phyloP scores from a whole-genome alignment of 2,113 vertebrate genomes.

The Pterocles gutturalis region DNA sequence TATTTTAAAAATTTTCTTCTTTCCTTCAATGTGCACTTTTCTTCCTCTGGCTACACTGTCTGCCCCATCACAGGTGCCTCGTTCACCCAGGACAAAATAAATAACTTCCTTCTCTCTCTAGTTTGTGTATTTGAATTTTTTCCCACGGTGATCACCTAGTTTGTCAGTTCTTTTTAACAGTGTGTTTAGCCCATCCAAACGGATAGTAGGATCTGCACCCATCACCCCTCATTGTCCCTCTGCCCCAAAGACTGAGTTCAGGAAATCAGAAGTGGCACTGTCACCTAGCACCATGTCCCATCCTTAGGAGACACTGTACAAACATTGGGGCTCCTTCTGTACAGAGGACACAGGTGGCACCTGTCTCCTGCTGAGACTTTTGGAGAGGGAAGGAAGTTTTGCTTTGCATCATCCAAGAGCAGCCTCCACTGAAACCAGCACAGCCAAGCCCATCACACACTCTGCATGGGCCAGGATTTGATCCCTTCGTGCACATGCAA shows the following conservation, averaged over 20 bases:
- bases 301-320: background rate
- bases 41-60: background rate
- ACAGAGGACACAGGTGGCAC: background rate
- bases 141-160: background rate
- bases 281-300: background rate
- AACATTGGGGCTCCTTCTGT: background rate
- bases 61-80: background rate
- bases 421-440: background rate
- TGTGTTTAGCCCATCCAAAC: background rate
- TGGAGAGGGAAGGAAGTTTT: background rate
- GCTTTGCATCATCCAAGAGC: background rate
- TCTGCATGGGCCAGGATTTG: background rate
- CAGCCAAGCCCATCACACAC: rapidly evolving
- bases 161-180: background rate
- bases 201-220: background rate
- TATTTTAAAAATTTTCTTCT: background rate
- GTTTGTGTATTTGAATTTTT: background rate
- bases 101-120: background rate
- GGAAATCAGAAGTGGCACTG: background rate
- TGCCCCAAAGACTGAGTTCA: background rate
- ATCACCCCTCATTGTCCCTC: background rate
- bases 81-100: background rate
- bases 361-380: background rate
- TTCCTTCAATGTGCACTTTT: background rate
- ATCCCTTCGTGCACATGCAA: background rate